These are phyloP conservation scores for Melospiza georgiana DNA, from an alignment of 2,113 vertebrate genomes.

Conservation along the genomic window DNA sequence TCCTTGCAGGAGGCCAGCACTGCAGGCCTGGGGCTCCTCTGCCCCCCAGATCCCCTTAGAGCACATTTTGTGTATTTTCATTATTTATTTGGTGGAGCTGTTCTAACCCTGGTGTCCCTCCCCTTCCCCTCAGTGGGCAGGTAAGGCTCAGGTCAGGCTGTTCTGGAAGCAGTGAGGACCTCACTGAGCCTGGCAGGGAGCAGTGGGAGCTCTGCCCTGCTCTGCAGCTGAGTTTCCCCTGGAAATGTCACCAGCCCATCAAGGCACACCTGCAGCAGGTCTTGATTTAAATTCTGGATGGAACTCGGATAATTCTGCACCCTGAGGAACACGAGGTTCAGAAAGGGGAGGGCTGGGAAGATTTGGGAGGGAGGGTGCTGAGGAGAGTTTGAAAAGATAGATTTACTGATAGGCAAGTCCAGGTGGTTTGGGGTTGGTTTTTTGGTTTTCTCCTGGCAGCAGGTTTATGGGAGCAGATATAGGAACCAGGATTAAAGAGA, in stretches of 20 bases:
- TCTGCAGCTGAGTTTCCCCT: neutral
- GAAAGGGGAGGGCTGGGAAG: neutral
- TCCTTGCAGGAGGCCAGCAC: neutral
- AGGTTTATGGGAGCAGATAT: neutral
- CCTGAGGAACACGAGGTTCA: neutral
- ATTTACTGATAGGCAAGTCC: neutral
- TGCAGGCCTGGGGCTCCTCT: neutral
- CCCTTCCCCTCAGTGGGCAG: neutral
- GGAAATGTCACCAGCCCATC: constrained; percentile 29
- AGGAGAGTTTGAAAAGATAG: neutral
- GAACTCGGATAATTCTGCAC: neutral
- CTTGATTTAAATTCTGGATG: constrained; percentile 15
- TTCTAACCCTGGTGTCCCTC: neutral
- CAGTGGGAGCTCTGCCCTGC: neutral
- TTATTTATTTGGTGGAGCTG: neutral
- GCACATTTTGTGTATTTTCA: neutral
- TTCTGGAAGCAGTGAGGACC: neutral
- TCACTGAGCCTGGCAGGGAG: constrained; percentile 1
- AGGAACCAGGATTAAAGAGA: neutral
- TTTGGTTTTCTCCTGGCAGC: neutral
- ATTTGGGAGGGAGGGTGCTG: neutral
- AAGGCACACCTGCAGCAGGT: neutral
- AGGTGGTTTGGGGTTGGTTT: neutral
- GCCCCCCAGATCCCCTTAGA: neutral
- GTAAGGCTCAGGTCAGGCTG: constrained; percentile 8